phyloP scores from a whole-genome alignment of 1,140 invertebrate genomes.

The Zophobas morio region DNA sequence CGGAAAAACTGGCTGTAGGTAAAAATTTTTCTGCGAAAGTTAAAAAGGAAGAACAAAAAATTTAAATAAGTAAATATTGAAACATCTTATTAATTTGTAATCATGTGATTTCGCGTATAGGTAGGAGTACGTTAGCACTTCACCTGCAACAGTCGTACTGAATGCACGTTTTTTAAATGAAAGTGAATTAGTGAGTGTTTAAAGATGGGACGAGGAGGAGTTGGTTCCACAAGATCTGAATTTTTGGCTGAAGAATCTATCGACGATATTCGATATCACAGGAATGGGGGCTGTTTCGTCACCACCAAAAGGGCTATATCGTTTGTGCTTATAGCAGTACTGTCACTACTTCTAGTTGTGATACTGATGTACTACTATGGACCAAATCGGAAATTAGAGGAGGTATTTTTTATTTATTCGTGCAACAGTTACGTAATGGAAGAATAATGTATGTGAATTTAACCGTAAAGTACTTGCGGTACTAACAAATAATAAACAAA shows the following conservation, averaged over 20 bases:
- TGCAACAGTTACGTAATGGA: not conserved
- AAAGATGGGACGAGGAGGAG: constrained; percentile 51
- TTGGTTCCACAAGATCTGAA: constrained; percentile 57
- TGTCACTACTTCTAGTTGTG: constrained; percentile 57
- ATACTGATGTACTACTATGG: constrained; percentile 64
- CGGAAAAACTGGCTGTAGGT: not conserved
- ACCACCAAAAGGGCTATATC: constrained; percentile 63
- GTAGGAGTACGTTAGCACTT: constrained; percentile 11
- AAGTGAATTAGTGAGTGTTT: not conserved
- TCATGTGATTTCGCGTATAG: constrained; percentile 41
- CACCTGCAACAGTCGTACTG: constrained; percentile 38
- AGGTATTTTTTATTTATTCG: constrained; percentile 53
- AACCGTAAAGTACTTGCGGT: too few species aligned
- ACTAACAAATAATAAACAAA: too few species aligned
- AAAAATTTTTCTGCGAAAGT: not conserved
- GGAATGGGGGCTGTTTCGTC: constrained; percentile 63
- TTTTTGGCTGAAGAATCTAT: constrained; percentile 60
- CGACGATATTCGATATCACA: constrained; percentile 55
- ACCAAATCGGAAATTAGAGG: constrained; percentile 56
- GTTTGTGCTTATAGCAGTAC: constrained; percentile 59
- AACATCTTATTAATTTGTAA: constrained; percentile 37
- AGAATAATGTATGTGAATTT: too few species aligned
- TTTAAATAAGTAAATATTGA: constrained; percentile 47
- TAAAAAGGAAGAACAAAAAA: constrained; percentile 36
- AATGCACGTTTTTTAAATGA: not conserved